Percentiles rank a stretch among this genome's conserved stretches.
Conservation (phyloP, 2,113 vertebrate species). For the Peromyscus polionotus region DNA sequence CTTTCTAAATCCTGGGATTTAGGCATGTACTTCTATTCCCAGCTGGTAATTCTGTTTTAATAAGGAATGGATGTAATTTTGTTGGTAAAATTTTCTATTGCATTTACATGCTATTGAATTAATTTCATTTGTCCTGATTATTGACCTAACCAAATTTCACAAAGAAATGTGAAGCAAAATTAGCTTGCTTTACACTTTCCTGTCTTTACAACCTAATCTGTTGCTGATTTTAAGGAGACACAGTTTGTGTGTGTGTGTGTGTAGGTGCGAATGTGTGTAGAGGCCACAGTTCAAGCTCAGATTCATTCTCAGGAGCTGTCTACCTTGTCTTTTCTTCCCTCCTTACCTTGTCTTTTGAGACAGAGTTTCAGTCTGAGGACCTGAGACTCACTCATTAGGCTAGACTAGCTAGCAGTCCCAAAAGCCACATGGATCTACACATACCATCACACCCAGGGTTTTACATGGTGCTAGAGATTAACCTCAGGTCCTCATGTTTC, state of each 20-base stretch:
- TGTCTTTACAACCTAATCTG: neutral
- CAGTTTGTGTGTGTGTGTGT: neutral
- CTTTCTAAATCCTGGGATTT: neutral
- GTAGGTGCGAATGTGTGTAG: neutral
- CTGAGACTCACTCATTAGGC: neutral
- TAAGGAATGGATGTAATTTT: neutral
- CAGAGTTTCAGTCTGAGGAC: neutral
- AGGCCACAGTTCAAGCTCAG: neutral
- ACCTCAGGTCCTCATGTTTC: neutral
- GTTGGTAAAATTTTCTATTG: neutral
- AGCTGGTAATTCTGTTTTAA: neutral
- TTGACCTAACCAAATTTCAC: neutral
- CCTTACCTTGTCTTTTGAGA: neutral
- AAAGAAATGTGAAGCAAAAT: conserved; percentile 16
- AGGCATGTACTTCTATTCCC: neutral
- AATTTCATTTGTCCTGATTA: conserved; percentile 42
- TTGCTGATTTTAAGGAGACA: neutral
- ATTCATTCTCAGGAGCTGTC: neutral
- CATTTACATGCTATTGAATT: neutral
- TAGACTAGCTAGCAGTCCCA: neutral
- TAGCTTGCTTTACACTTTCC: conserved; percentile 22
- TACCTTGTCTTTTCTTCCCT: neutral
- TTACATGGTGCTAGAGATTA: neutral
- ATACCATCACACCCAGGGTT: neutral
- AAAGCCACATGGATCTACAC: neutral